Evolutionary conservation across 1,140 invertebrate species (phyloP).

Genomic region (Hesperophylax magnus): DNA sequence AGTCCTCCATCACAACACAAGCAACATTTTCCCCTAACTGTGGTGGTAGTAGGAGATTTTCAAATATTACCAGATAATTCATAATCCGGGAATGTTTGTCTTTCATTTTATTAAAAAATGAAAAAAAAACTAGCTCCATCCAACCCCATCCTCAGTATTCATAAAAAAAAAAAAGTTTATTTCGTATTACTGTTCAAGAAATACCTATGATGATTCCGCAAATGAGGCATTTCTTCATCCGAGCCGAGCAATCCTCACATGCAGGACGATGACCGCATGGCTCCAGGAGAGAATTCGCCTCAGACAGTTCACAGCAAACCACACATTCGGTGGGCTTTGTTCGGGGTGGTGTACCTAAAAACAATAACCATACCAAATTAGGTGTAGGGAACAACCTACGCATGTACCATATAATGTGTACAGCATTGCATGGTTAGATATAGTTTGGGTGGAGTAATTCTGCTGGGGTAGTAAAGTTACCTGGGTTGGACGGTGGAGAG

Average conservation of each 20-base stretch:
- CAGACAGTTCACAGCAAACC: constrained; percentile 79
- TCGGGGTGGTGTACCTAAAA: constrained; percentile 39
- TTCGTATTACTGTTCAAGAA: constrained; percentile 60
- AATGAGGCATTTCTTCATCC: constrained; percentile 86
- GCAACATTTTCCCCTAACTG: too few relatives aligned
- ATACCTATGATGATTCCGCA: constrained; percentile 76
- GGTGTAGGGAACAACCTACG: neutral
- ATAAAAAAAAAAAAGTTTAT: too few relatives aligned
- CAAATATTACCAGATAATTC: too few relatives aligned
- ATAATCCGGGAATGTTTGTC: too few relatives aligned
- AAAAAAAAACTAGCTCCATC: too few relatives aligned
- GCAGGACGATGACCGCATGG: constrained; percentile 84
- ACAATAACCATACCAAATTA: neutral
- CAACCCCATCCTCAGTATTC: too few relatives aligned
- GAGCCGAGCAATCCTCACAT: constrained; percentile 82
- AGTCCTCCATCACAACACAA: too few relatives aligned
- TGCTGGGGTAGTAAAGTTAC: neutral
- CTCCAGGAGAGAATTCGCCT: constrained; percentile 77
- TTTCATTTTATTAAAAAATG: too few relatives aligned
- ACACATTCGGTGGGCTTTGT: constrained; percentile 75
- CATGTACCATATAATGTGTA: neutral
- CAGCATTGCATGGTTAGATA: neutral
- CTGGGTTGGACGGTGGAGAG: constrained; percentile 36
- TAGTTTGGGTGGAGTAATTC: too few relatives aligned
- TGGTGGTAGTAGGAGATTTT: too few relatives aligned